Evolutionary conservation across 1,140 invertebrate genomes (phyloP).

Genomic region (Meloidogyne chitwoodi): DNA sequence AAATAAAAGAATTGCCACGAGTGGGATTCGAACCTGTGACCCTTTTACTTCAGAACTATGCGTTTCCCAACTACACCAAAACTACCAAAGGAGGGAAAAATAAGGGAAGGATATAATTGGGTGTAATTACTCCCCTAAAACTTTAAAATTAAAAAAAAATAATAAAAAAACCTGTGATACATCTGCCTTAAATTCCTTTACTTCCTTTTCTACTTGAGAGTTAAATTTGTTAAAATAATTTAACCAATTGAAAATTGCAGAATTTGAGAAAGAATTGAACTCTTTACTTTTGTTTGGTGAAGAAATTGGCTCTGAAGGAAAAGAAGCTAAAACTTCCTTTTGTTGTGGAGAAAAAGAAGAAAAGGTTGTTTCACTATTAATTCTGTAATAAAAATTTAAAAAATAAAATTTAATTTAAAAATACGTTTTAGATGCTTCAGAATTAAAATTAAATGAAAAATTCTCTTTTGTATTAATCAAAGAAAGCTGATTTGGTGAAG

Average conservation of each 20-base stretch:
- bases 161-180: background rate
- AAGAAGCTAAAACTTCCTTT: too few relatives aligned
- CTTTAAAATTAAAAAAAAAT: too few relatives aligned
- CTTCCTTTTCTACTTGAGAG: background rate
- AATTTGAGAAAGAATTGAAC: background rate
- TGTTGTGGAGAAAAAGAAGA: too few relatives aligned
- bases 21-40: background rate
- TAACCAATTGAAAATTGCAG: background rate
- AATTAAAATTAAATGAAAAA: constrained; percentile 6
- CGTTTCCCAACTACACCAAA: background rate
- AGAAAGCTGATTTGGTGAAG: background rate
- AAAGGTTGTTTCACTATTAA: too few relatives aligned
- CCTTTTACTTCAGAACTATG: background rate
- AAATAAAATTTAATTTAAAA: background rate
- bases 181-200: background rate
- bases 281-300: background rate
- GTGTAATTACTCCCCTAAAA: too few relatives aligned
- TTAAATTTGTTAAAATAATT: background rate
- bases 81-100: too few relatives aligned
- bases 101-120: too few relatives aligned
- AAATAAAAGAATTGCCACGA: too few relatives aligned
- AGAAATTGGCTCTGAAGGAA: background rate
- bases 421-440: background rate
- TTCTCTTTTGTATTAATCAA: background rate
- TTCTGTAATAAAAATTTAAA: background rate